Base-by-base conservation (phyloP, 2,888 invertebrate species). In the Eupithecia vulgata region DNA sequence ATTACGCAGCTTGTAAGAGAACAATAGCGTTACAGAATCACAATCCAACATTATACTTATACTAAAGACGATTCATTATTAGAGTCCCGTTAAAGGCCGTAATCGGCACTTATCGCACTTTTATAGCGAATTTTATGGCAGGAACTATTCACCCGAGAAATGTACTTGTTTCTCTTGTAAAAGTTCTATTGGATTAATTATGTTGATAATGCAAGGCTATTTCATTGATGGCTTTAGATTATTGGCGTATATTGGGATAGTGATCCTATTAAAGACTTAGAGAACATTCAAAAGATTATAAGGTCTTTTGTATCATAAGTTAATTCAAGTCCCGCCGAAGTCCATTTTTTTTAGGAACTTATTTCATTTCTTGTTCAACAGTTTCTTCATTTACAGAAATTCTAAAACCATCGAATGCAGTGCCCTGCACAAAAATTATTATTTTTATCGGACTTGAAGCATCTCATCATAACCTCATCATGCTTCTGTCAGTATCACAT, bases 41-140 rank as follows among this genome's bases (percentile, higher is more conserved):
- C 89, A 90, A 89, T 88, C 84, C 80, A 83, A 85, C 89, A 90
- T 92, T 93, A 92, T 90, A 90, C 93, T 92, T 93, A 92, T 90
- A 90, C 93, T 92, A 91, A 92, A 94, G 93, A 94, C 94, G 91
- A 94, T 94, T 94, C 93, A 93, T 95, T 94, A 94, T 94, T 94
- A 93, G 90, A 90, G 90, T 87, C 89, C 92, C 89, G 91, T 94
- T 94, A 90, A 82, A 83, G 86, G 87, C 90, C 87, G 90, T 95
- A 94, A 95, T 94, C 92, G 93, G 84, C 90, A 87, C 91, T 94
- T 94, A 94, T 92, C 94, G 93, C 93, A 92, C 93, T 94, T 94
- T 95, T 95, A 94, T 94, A 92, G 94, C 91, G 77, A 86, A 88
- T 94, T 94, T 94, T 94, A 95, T 91, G 94, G 92, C 85, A 87